These are phyloP conservation scores for Rhinophrynus dorsalis DNA, from an alignment of 2,797 vertebrate species.

Conservation along the genomic window DNA sequence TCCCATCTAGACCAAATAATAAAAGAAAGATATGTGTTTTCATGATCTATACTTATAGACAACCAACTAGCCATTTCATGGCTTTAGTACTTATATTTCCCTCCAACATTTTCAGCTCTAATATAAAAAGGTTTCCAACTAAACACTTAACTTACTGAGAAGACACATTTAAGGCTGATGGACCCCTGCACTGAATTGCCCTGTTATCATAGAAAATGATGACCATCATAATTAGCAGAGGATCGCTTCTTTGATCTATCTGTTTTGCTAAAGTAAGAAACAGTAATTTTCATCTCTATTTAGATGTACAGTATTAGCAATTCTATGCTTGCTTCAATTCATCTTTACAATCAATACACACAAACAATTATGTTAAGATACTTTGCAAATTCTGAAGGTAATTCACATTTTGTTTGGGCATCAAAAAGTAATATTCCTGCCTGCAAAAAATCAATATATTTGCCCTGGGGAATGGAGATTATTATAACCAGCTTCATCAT, in stretches of 20 bases:
- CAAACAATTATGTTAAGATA: constrained; percentile 62
- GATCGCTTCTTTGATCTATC: not conserved
- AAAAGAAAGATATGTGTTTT: too few relatives aligned
- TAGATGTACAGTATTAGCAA: constrained; percentile 44
- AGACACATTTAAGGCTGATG: too few relatives aligned
- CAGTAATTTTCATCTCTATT: constrained; percentile 14
- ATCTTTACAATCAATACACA: constrained; percentile 60
- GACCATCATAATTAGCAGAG: not conserved
- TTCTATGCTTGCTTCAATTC: constrained; percentile 55
- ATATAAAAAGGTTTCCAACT: too few relatives aligned
- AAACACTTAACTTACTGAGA: too few relatives aligned
- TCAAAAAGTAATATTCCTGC: constrained; percentile 58
- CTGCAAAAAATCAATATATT: constrained; percentile 49
- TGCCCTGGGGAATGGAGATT: constrained; percentile 47
- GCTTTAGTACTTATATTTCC: too few relatives aligned
- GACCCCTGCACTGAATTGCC: too few relatives aligned
- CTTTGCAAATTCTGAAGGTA: constrained; percentile 58
- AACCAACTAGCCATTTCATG: too few relatives aligned
- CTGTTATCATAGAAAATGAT: too few relatives aligned
- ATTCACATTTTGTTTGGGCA: constrained; percentile 59
- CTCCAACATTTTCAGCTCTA: too few relatives aligned
- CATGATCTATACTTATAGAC: too few relatives aligned
- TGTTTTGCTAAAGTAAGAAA: not conserved
- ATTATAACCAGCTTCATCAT: constrained; percentile 36
- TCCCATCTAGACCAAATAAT: too few relatives aligned